Evolutionary conservation across 2,888 invertebrate genomes (phyloP), one percentile per base, ranked within the genome.

Genomic region (Hydrotaea cyrtoneurina): DNA sequence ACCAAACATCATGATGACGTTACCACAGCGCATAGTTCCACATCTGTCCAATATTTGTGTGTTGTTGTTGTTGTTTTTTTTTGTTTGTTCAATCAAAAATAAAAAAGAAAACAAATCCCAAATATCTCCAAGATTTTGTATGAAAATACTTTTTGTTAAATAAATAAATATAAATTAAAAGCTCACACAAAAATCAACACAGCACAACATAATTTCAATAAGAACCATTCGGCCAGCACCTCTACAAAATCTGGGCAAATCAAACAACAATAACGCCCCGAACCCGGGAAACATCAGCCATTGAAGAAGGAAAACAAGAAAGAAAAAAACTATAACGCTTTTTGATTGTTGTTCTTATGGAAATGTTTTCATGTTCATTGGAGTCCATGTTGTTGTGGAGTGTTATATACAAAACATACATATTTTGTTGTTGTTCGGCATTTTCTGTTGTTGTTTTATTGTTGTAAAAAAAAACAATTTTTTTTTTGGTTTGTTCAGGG

Each of bases 351-450:
- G 46, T 74, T 74, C 26, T 59, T 59, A 43, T 59, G 43, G 39
- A 74, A 74, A 43, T 74, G 31, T 59, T 74, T 57, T 74, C 26
- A 46, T 74, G 59, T 74, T 59, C 39, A 74, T 55, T 39, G 13
- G 57, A 11, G 4, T 69, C 21, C 43, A 39, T 62, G 50, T 19
- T 76, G 64, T 72, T 69, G 69, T 69, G 69, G 43, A 69, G 43
- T 69, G 69, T 69, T 69, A 23, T 69, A 66, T 43, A 69, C 23
- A 69, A 73, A 79, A 73, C 36, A 73, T 73, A 59, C 13, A 69
- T 31, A 62, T 39, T 66, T 69, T 69, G n/a, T 69, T 69, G 74
- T 74, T 66, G 55, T 31, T 31, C 64, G 39, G 46, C 15, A 19
- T 21, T 69, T 57, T 50, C 39, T 74, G 15, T 26, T n/a, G 0